Conservation (phyloP, 2,113 vertebrate species). For the Clarias gariepinus region DNA sequence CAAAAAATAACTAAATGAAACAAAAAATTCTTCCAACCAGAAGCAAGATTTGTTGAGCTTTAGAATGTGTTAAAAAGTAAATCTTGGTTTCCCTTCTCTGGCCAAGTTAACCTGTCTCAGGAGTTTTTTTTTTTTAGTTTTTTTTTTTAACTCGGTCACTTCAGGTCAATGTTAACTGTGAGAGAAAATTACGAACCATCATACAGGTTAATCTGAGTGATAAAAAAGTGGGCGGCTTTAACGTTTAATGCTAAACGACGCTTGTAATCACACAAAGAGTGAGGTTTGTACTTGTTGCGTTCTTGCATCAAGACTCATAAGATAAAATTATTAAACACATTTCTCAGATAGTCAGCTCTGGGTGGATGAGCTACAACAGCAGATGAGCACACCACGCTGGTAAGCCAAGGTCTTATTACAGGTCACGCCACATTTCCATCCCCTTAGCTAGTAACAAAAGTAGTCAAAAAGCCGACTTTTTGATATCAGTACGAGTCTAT, state of each 20-base stretch:
- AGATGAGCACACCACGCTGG: not conserved
- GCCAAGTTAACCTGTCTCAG: not conserved
- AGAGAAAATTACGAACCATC: not conserved
- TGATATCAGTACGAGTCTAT: not conserved
- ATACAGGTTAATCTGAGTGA: not conserved
- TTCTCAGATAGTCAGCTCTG: not conserved
- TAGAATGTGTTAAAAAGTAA: not conserved
- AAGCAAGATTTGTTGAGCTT: not conserved
- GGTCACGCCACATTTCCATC: too few species aligned
- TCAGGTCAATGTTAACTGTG: not conserved
- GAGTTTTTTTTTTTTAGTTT: not conserved
- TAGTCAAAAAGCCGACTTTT: too few species aligned
- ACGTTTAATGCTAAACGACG: not conserved
- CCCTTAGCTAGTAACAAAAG: too few species aligned
- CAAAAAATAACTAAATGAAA: not conserved
- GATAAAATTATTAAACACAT: not conserved
- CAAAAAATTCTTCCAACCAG: not conserved
- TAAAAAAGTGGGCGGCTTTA: not conserved
- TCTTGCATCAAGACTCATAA: not conserved
- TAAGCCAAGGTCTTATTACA: too few species aligned
- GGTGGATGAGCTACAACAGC: not conserved
- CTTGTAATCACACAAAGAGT: not conserved
- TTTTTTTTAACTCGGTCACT: not conserved
- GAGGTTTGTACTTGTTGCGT: not conserved
- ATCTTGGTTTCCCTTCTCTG: not conserved